Evolutionary conservation across 2,888 invertebrate species (phyloP), one percentile per base, ranked within the genome.

Genomic region (Dendrolimus houi): DNA sequence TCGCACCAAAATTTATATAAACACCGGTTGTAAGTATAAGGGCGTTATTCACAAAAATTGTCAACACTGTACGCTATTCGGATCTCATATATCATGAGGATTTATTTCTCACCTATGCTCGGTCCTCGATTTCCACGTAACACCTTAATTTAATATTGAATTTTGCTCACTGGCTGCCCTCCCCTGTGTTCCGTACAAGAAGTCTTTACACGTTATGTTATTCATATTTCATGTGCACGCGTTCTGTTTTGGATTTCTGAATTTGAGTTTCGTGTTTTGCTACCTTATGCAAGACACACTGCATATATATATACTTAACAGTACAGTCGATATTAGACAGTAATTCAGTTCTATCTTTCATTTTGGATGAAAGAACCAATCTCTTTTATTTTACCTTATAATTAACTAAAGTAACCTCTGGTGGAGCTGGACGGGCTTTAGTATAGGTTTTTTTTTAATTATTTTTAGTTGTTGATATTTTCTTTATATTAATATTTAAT

Each of bases 101-200:
- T 89, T 89, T 89, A 89, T 88, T 81, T 74, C 77, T 59, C 81
- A 83, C 83, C 87, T 85, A 77, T 75, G 81, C 79, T 72, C 79
- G 79, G 77, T 82, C 81, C 87, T 85, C 88, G 85, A 88, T 88
- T 87, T 83, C 75, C 77, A 80, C 81, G 79, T 82, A 85, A 87
- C 85, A 81, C 86, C 87, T 87, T 89, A 89, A 89, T 89, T 89
- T 88, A 88, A 88, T 89, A 88, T 87, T 87, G 88, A 88, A 89
- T 88, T 85, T 79, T 83, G 83, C 82, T 81, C 79, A 79, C 79
- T 82, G 9, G 47, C 47, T 47, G 47, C 74, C 74, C 67, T 56
- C 71, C 71, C 75, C 75, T 76, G 73, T 75, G 73, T 78, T 72
- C 71, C 74, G 72, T 76, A 79, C 78, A 82, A 86, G 80, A 86